Percentiles rank a stretch among this genome's conserved stretches.
Conservation (phyloP, 2,888 invertebrate species). For the Eurytoma adleriae region DNA sequence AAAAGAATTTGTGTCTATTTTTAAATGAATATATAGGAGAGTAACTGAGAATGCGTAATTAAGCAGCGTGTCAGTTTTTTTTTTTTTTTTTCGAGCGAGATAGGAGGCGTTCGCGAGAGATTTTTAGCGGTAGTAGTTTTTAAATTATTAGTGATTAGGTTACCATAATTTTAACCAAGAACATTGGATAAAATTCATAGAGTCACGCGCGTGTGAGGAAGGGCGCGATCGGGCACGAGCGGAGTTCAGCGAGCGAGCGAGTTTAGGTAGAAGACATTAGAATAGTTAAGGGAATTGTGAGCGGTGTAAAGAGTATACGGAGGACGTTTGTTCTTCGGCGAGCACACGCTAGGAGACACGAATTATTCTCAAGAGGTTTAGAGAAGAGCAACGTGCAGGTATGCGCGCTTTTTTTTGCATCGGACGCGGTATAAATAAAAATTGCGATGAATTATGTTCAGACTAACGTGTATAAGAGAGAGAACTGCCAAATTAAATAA, state of each 20-base stretch:
- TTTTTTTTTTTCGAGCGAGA: constrained; percentile 29
- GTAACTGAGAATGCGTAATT: constrained; percentile 5
- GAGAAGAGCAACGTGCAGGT: constrained; percentile 51
- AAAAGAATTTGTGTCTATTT: constrained; percentile 74
- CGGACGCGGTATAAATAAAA: constrained; percentile 39
- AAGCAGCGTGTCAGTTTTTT: constrained; percentile 10
- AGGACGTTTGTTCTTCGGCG: constrained; percentile 41
- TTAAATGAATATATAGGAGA: constrained; percentile 68
- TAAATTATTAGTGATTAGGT: constrained; percentile 60
- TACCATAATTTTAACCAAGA: constrained; percentile 55
- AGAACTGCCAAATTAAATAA: constrained; percentile 57
- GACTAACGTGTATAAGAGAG: constrained; percentile 54
- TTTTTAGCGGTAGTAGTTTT: constrained; percentile 48
- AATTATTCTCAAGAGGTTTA: constrained; percentile 25
- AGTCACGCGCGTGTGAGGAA: constrained; percentile 2
- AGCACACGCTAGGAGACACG: constrained; percentile 52
- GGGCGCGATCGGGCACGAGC: neutral
- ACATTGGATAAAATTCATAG: neutral
- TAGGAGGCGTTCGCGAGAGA: constrained; percentile 45
- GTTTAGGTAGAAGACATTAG: constrained; percentile 2
- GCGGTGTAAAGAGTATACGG: constrained; percentile 53
- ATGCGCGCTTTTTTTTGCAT: constrained; percentile 43
- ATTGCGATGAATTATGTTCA: constrained; percentile 25
- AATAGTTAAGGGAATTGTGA: constrained; percentile 59
- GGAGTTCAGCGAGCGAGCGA: constrained; percentile 21